Percentiles rank a stretch among this genome's conserved stretches.
phyloP scores from a whole-genome alignment of 2,113 vertebrate species.

The Suncus etruscus region DNA sequence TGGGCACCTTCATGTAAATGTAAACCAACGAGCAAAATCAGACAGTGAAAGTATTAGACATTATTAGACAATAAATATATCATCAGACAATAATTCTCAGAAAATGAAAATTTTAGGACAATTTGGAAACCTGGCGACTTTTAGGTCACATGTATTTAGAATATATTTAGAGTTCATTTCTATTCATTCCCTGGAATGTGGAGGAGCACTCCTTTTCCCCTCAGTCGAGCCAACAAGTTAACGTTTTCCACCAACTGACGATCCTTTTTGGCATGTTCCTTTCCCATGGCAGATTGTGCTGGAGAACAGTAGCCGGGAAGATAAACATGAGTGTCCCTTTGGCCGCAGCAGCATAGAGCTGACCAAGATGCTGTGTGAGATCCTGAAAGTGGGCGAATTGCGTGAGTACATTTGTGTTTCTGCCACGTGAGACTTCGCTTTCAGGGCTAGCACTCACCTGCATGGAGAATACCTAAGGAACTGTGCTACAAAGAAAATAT shows the following conservation, averaged over 20 bases:
- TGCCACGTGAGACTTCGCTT: neutral
- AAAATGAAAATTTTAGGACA: neutral
- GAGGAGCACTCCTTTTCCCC: neutral
- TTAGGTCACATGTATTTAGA: neutral
- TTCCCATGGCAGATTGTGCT: constrained; percentile 92
- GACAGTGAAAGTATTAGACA: too few relatives aligned
- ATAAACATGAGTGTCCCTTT: constrained; percentile 99
- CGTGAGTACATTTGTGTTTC: constrained; percentile 91
- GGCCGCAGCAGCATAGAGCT: constrained; percentile 99
- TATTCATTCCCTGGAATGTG: neutral
- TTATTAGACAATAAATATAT: too few relatives aligned
- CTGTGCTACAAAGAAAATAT: too few relatives aligned
- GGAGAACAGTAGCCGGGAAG: constrained; percentile 99
- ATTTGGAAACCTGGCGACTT: neutral
- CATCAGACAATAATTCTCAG: too few relatives aligned
- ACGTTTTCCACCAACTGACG: neutral
- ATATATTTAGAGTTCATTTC: neutral
- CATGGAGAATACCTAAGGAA: neutral
- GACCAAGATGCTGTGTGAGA: constrained; percentile 99
- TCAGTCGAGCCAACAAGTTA: rapidly evolving
- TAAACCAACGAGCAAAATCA: neutral
- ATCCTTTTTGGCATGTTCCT: neutral
- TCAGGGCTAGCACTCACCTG: too few relatives aligned
- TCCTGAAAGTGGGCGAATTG: constrained; percentile 98
- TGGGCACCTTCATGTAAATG: neutral